Conservation (phyloP, 2,888 invertebrate genomes). For the Stomorhina lunata region DNA sequence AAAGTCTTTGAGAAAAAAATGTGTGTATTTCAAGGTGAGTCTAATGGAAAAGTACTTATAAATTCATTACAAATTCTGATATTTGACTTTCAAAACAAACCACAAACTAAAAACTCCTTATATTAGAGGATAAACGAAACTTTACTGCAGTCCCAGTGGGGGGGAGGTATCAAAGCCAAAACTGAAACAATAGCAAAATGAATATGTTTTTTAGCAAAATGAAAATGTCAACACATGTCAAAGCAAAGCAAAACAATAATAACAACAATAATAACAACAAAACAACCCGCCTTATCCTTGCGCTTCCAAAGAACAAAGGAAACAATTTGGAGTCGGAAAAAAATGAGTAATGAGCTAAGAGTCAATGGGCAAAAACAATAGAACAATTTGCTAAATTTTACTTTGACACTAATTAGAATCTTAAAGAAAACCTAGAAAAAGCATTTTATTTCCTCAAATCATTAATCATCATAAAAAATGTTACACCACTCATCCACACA, state of each 20-base stretch:
- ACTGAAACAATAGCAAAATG: background rate
- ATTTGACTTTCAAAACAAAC: no score
- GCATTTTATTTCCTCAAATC: constrained; percentile 22
- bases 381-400: background rate
- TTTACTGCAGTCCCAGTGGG: background rate
- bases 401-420: constrained; percentile 33
- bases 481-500: no score
- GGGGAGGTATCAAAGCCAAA: background rate
- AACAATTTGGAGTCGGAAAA: no score
- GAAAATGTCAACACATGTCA: constrained; percentile 29
- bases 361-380: background rate
- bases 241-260: constrained; percentile 13
- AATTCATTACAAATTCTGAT: no score
- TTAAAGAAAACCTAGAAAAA: background rate
- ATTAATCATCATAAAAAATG: constrained; percentile 33
- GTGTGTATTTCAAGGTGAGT: no score
- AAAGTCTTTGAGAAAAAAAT: no score
- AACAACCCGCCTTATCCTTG: background rate
- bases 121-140: background rate
- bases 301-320: background rate
- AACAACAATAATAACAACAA: background rate
- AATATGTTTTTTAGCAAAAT: background rate
- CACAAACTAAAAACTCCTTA: no score
- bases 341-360: background rate
- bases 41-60: no score